Percentiles rank a stretch among this genome's conserved stretches.
Conservation (phyloP, 2,888 invertebrate genomes). For the Caenorhabditis imperialis region DNA sequence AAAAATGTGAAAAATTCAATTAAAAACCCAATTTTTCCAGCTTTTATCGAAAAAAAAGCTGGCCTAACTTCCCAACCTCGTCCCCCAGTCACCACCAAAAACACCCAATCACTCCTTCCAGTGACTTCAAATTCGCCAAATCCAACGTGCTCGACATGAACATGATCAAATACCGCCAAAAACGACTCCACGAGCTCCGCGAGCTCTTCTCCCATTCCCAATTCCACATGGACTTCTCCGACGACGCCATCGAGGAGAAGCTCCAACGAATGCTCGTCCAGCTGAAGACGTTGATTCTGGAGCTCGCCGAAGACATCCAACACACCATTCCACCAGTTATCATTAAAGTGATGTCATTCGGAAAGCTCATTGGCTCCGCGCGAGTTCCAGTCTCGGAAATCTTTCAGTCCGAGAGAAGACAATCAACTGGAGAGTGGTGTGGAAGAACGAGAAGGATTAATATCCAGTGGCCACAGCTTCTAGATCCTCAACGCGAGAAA, state of each 20-base stretch:
- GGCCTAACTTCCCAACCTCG: too few relatives aligned
- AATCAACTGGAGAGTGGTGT: constrained; percentile 58
- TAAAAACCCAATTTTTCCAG: too few relatives aligned
- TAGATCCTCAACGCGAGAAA: constrained; percentile 48
- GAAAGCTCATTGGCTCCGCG: constrained; percentile 68
- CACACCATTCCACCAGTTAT: constrained; percentile 67
- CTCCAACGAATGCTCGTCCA: constrained; percentile 30
- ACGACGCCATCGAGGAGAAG: constrained; percentile 42
- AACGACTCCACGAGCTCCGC: too few relatives aligned
- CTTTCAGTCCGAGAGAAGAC: constrained; percentile 53
- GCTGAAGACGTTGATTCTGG: constrained; percentile 22
- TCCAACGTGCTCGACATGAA: constrained; percentile 31
- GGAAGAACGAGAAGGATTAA: constrained; percentile 54
- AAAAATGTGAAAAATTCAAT: too few relatives aligned
- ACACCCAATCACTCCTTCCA: too few relatives aligned
- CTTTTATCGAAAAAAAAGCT: too few relatives aligned
- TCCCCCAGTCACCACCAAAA: too few relatives aligned
- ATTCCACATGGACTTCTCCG: constrained; percentile 38
- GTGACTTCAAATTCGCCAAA: not conserved
- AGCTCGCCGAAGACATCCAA: constrained; percentile 47
- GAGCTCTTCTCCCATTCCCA: constrained; percentile 23
- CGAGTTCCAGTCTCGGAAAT: constrained; percentile 67
- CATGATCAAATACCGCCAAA: constrained; percentile 12
- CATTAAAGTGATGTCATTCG: constrained; percentile 69
- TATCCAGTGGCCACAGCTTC: constrained; percentile 57